Conservation (phyloP, 2,113 vertebrate genomes). For the Plecotus auritus region DNA sequence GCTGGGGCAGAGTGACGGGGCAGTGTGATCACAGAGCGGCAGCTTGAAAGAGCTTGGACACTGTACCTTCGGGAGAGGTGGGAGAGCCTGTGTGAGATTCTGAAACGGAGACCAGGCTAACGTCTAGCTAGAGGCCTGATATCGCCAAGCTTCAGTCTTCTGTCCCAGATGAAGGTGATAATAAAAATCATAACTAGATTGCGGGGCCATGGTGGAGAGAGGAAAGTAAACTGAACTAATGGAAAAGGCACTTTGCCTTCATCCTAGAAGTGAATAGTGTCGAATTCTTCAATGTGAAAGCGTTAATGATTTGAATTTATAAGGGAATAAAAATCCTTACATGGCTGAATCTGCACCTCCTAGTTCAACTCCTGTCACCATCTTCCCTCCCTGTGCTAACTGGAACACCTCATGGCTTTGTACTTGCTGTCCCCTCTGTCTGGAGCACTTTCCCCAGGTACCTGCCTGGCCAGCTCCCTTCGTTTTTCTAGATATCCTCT, state of each 20-base stretch:
- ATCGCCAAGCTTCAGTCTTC: not conserved
- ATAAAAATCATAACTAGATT: not conserved
- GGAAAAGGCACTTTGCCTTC: not conserved
- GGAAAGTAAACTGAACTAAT: not conserved
- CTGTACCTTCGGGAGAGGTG: not conserved
- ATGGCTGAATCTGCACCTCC: not conserved
- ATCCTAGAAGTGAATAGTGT: not conserved
- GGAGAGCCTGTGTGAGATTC: not conserved
- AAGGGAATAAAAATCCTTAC: not conserved
- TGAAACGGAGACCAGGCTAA: not conserved
- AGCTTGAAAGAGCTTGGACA: not conserved
- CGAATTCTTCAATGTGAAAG: not conserved
- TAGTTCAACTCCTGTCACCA: not conserved
- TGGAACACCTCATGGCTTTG: not conserved
- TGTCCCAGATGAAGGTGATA: not conserved
- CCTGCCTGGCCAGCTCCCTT: too few relatives aligned
- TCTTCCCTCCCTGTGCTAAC: not conserved
- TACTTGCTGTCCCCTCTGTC: too few relatives aligned
- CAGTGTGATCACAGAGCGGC: not conserved
- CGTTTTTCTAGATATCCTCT: too few relatives aligned
- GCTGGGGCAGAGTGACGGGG: not conserved
- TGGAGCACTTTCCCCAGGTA: too few relatives aligned
- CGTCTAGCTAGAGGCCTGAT: not conserved
- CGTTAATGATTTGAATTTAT: not conserved
- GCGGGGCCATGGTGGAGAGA: not conserved